Conservation (phyloP, 2,888 invertebrate genomes). For the Drosophila birchii region DNA sequence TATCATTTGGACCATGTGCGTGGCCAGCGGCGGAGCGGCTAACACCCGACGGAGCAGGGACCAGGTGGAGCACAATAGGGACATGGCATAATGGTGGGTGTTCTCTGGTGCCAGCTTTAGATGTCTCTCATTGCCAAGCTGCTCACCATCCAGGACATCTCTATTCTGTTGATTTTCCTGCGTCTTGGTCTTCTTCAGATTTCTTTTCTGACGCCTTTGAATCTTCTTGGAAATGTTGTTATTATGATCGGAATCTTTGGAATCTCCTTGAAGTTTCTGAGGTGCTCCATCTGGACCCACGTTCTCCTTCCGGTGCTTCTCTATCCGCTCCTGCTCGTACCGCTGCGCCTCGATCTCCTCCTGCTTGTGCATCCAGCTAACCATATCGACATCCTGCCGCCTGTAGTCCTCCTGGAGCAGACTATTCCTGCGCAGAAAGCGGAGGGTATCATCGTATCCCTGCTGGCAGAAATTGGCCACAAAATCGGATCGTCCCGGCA, state of each 20-base stretch:
- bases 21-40: conserved; percentile 83
- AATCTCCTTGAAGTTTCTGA: neutral
- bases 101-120: neutral
- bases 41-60: conserved; percentile 85
- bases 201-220: neutral
- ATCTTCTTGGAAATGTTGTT: neutral
- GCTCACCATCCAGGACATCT: neutral
- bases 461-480: conserved; percentile 97
- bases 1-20: conserved; percentile 85
- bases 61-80: conserved; percentile 15
- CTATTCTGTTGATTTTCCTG: neutral
- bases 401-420: conserved; percentile 86
- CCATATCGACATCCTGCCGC: neutral
- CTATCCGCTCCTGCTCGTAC: neutral
- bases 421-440: conserved; percentile 93
- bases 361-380: conserved; percentile 23
- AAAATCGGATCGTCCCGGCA: conserved; percentile 97
- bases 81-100: neutral
- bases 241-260: neutral
- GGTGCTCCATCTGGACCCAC: neutral
- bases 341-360: conserved; percentile 3
- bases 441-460: conserved; percentile 96
- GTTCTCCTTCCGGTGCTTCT: neutral
- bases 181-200: neutral
- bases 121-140: neutral